A percentile compares a stretch with the other conserved stretches of the same genome.
phyloP scores from a whole-genome alignment of 2,888 invertebrate genomes.

The Drosophila sordidula region DNA sequence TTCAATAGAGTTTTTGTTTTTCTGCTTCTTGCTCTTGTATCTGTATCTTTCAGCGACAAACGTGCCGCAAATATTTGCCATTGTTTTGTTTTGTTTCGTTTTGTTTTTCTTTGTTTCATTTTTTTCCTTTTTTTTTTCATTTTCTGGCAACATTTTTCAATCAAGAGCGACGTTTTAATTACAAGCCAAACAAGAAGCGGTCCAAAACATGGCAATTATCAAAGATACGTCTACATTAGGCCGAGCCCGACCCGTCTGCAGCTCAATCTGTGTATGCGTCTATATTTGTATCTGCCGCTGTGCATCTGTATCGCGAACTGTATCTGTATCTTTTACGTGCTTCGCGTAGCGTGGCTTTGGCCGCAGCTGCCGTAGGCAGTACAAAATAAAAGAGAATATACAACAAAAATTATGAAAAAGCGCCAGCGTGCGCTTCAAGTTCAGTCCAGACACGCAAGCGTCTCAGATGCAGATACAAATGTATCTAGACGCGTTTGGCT shows the following conservation, averaged over 20 bases:
- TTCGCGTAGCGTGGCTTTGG: conserved; percentile 58
- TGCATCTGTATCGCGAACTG: conserved; percentile 27
- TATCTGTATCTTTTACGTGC: conserved; percentile 72
- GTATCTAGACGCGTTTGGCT: conserved; percentile 51
- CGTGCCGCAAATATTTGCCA: conserved; percentile 71
- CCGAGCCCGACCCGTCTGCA: conserved; percentile 2
- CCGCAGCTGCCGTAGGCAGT: conserved; percentile 26
- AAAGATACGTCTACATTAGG: conserved; percentile 38
- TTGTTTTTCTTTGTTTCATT: conserved; percentile 3
- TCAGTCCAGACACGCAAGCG: conserved; percentile 54
- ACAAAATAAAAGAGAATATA: conserved; percentile 16
- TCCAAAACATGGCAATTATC: conserved; percentile 67
- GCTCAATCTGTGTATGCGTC: not conserved
- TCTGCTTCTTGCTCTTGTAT: not conserved
- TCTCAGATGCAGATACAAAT: conserved; percentile 58
- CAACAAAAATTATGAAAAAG: conserved; percentile 12
- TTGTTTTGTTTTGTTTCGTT: conserved; percentile 38
- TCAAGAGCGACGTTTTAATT: conserved; percentile 59
- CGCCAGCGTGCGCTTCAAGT: conserved; percentile 42
- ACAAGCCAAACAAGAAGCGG: conserved; percentile 59
- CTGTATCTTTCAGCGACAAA: conserved; percentile 30
- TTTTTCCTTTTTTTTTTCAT: conserved; percentile 28
- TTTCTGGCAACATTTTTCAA: conserved; percentile 69
- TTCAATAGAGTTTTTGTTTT: conserved; percentile 25
- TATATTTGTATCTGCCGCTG: conserved; percentile 17